These are phyloP conservation scores for Embiotoca jacksoni DNA, from an alignment of 2,113 vertebrate genomes.

Conservation along the genomic window DNA sequence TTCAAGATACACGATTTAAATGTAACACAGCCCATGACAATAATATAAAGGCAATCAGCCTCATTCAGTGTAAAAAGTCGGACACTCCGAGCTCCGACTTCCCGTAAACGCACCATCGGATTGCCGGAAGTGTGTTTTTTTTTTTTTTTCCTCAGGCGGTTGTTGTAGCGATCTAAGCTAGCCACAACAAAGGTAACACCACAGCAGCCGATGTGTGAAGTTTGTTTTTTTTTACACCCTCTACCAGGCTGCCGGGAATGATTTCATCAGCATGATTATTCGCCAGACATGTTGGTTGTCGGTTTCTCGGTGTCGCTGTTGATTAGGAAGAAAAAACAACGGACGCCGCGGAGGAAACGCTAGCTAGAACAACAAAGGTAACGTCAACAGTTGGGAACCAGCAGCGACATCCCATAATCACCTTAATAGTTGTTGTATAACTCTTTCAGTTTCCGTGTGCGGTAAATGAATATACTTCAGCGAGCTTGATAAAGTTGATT, in stretches of 20 bases:
- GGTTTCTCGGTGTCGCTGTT: neutral
- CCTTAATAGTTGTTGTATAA: neutral
- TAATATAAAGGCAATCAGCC: too few relatives aligned
- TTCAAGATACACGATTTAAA: too few relatives aligned
- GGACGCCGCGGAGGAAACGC: conserved; percentile 26
- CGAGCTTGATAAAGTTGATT: too few relatives aligned
- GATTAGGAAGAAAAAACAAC: conserved; percentile 17
- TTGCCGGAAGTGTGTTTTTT: conserved; percentile 67
- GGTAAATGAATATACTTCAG: too few relatives aligned
- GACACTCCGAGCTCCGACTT: neutral
- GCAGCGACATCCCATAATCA: conserved; percentile 2
- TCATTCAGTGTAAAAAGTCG: neutral
- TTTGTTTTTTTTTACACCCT: neutral
- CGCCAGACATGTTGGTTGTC: conserved; percentile 27
- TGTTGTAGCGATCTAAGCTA: conserved; percentile 54
- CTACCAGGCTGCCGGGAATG: neutral
- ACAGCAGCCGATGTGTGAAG: neutral
- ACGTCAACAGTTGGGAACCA: conserved; percentile 22
- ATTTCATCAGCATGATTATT: neutral
- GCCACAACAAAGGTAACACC: conserved; percentile 18
- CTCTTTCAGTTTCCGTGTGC: neutral
- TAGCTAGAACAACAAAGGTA: conserved; percentile 72
- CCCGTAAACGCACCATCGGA: conserved; percentile 33
- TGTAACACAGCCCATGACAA: too few relatives aligned
- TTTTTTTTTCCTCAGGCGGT: neutral